A percentile compares a stretch with the other conserved stretches of the same genome.
Conservation (phyloP, 2,888 invertebrate species). For the Proisotoma minuta region DNA sequence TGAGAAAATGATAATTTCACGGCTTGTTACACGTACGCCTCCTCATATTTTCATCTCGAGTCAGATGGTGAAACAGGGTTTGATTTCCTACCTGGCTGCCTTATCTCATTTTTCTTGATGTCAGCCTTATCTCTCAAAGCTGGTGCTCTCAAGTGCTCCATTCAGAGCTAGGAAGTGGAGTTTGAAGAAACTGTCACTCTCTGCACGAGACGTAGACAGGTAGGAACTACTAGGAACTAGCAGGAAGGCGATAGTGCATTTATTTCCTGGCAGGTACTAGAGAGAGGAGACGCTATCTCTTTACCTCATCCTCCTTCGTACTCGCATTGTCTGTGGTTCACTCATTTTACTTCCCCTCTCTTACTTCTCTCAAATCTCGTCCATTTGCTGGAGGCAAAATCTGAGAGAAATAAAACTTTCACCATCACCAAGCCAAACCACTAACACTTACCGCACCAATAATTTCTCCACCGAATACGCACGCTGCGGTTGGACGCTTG, state of each 20-base stretch:
- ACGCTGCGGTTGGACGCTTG: not conserved
- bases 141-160: slow-evolving; percentile 2
- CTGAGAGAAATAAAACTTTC: slow-evolving; percentile 14
- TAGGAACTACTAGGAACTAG: not conserved
- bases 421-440: not conserved
- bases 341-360: too few species aligned
- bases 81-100: slow-evolving; percentile 13
- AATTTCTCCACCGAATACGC: too few species aligned
- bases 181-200: slow-evolving; percentile 1
- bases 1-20: slow-evolving; percentile 19
- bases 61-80: slow-evolving; percentile 12
- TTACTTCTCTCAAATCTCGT: too few species aligned
- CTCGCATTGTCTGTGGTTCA: too few species aligned
- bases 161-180: not conserved
- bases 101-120: slow-evolving; percentile 13
- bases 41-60: slow-evolving; percentile 4
- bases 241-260: not conserved
- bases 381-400: slow-evolving; percentile 7
- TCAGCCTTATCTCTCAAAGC: slow-evolving; percentile 3
- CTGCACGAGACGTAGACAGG: not conserved
- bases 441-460: too few species aligned
- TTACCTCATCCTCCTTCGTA: too few species aligned
- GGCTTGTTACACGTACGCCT: slow-evolving; percentile 14
- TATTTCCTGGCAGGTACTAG: too few species aligned
- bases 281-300: too few species aligned